Percentiles rank a stretch among this genome's conserved stretches.
phyloP scores from a whole-genome alignment of 35 echinoderm and acorn worm genomes.

The Nesometra sesokonis region DNA sequence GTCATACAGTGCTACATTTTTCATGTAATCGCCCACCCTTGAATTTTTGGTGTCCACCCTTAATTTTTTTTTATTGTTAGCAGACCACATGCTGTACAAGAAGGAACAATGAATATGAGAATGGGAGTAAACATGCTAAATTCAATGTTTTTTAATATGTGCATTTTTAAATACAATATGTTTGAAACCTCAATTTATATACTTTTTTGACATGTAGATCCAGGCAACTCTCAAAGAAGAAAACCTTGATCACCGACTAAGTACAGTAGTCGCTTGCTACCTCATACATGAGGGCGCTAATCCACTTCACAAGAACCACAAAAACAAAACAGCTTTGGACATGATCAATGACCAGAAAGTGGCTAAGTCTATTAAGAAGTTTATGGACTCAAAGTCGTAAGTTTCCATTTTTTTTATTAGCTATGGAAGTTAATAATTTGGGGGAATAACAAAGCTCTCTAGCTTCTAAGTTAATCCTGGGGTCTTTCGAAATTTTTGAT shows the following conservation, averaged over 20 bases:
- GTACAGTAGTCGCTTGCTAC: conserved; percentile 54
- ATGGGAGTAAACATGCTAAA: neutral
- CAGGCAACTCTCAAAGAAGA: conserved; percentile 33
- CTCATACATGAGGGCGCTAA: conserved; percentile 65
- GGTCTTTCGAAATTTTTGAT: no score
- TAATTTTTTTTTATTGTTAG: no score
- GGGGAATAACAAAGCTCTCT: no score
- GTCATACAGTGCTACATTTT: no score
- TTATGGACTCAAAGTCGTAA: conserved; percentile 59
- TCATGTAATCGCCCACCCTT: no score
- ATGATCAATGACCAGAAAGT: conserved; percentile 41
- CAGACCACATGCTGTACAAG: neutral
- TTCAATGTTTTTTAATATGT: neutral
- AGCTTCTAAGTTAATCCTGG: no score
- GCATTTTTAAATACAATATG: neutral
- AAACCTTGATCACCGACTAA: conserved; percentile 17
- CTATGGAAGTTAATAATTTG: neutral
- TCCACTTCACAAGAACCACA: conserved; percentile 35
- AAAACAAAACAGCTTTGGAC: conserved; percentile 55
- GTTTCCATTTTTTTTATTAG: neutral
- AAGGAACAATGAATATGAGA: neutral
- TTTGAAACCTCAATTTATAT: neutral
- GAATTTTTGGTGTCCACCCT: no score
- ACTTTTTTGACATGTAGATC: conserved; percentile 21
- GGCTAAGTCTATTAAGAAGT: conserved; percentile 36